Base-by-base conservation (phyloP, 2,797 vertebrate species). In the Notoglanidium macrostoma region DNA sequence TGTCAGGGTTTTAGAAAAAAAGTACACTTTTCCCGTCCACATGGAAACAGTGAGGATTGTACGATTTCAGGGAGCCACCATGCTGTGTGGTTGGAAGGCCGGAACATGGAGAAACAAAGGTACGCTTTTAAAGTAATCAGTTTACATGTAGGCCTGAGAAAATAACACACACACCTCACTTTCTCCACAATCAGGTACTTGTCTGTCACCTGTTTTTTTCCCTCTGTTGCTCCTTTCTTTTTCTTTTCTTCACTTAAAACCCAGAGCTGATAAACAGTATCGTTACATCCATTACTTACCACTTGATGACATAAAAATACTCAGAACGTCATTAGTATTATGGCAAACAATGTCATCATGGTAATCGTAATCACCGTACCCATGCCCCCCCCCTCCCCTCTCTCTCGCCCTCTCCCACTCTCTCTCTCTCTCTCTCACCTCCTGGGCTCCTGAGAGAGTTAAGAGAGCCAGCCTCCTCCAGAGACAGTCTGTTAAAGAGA, bases 401-500 rank as follows among this genome's bases (percentile, higher is more conserved):
- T 23, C 21, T 46, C 73, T 46, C 46, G n/a, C 77, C 59, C 32
- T 85, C 63, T 76, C 32, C 78, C 84, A 86, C 87, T 68, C 44
- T 14, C 2, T n/a, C 76, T 40, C 49, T 68, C 59, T 80, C 40
- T 21, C 59, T 78, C 85, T 89, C 88, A 90, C 88, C 87, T 89
- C 84, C 87, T 91, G 93, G 92, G 90, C 94, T 94, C 90, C 95
- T 93, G 89, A 94, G 91, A 90, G 94, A 95, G 93, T 94, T 94
- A 88, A 92, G 92, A 3, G 94, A 96, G 91, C 94, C 94, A 78
- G 89, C 92, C 88, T 96, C 95, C 91, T 95, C 95, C 91, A 95
- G 90, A 88, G 95, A 95, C 80, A 94, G 94, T 90, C 93, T 94
- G 92, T 93, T 93, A 93, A 94, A 95, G 89, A 94, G 90, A 88